phyloP scores from a whole-genome alignment of 2,888 invertebrate species.

The Nasonovia ribisnigri region DNA sequence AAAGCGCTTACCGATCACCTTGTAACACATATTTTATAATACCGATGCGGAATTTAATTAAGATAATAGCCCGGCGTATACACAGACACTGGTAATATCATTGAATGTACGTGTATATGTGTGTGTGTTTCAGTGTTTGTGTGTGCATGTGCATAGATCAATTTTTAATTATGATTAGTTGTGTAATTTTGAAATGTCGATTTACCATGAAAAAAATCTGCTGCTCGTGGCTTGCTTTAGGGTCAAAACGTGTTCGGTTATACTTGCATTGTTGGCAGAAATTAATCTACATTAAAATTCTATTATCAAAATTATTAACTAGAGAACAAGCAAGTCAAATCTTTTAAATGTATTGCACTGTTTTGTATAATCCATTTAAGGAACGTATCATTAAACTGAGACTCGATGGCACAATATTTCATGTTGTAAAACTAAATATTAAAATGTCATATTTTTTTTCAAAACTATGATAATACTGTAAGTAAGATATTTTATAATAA shows the following conservation, averaged over 20 bases:
- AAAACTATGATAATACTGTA: neutral
- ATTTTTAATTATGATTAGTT: constrained; percentile 54
- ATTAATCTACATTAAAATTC: constrained; percentile 61
- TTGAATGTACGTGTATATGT: neutral
- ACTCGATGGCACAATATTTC: constrained; percentile 22
- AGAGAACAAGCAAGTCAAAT: neutral
- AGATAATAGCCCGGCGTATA: constrained; percentile 37
- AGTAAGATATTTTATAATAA: neutral
- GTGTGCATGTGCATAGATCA: constrained; percentile 5
- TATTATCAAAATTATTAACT: constrained; percentile 31
- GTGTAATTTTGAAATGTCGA: constrained; percentile 39
- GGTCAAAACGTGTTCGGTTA: constrained; percentile 57
- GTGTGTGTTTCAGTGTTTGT: neutral
- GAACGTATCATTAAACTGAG: neutral
- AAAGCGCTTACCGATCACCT: constrained; percentile 59
- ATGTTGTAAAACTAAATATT: neutral
- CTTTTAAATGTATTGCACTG: constrained; percentile 16
- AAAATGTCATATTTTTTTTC: neutral
- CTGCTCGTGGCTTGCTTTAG: constrained; percentile 51
- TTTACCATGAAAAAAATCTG: constrained; percentile 52
- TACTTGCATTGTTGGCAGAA: constrained; percentile 44
- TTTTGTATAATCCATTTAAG: constrained; percentile 27
- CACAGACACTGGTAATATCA: constrained; percentile 17
- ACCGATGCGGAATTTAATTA: constrained; percentile 58
- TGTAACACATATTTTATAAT: constrained; percentile 55